These are phyloP conservation scores for Vireo altiloquus DNA, from an alignment of 2,113 vertebrate species.

Conservation along the genomic window DNA sequence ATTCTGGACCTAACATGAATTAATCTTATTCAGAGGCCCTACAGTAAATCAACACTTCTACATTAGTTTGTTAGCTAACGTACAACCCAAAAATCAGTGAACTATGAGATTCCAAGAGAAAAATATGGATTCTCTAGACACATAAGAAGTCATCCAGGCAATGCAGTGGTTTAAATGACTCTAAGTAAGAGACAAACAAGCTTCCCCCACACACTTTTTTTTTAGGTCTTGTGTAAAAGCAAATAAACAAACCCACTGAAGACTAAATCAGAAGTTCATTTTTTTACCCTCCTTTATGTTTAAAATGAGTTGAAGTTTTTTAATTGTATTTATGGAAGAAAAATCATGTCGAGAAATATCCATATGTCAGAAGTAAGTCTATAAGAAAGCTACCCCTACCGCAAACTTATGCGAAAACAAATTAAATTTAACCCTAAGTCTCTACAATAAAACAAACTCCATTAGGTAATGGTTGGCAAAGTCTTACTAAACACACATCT, in stretches of 20 bases:
- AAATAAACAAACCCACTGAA: rapidly evolving
- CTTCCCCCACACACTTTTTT: rapidly evolving
- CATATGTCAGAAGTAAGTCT: neutral
- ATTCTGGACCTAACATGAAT: neutral
- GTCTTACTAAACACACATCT: neutral
- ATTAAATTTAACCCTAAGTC: neutral
- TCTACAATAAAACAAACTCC: neutral
- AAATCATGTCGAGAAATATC: neutral
- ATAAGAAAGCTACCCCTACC: neutral
- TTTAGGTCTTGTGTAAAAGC: neutral
- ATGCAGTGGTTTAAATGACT: neutral
- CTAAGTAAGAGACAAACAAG: neutral
- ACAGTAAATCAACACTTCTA: neutral
- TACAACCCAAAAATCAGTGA: neutral
- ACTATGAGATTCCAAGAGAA: neutral
- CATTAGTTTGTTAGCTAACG: neutral
- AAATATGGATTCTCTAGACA: neutral
- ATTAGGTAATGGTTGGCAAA: neutral
- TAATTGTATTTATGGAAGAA: neutral
- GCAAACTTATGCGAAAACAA: neutral
- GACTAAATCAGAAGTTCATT: neutral
- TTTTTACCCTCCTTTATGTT: neutral
- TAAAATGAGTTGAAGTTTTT: neutral
- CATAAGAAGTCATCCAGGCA: neutral
- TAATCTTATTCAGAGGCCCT: neutral